phyloP scores from a whole-genome alignment of 1,140 invertebrate species.

The Thaumatotibia leucotreta region DNA sequence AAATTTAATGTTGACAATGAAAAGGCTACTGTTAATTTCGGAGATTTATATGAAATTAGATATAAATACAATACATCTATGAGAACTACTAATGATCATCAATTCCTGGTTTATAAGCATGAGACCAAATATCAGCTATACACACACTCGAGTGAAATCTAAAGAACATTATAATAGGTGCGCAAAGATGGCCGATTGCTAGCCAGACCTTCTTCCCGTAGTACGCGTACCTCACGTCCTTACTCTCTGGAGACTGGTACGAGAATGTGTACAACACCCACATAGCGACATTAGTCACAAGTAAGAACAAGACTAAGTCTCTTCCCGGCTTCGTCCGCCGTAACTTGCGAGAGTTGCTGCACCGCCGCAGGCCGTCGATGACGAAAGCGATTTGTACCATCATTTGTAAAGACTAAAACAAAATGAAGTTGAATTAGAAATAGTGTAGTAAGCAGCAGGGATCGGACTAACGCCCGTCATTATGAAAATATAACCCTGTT shows the following conservation, averaged over 20 bases:
- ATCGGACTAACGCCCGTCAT: too few relatives aligned
- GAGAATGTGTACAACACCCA: constrained; percentile 87
- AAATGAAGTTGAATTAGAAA: too few relatives aligned
- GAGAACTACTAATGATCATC: background rate
- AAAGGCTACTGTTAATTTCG: background rate
- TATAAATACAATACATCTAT: background rate
- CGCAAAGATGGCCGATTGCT: constrained; percentile 82
- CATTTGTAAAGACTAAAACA: constrained; percentile 66
- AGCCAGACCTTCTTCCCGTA: constrained; percentile 82
- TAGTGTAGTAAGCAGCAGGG: too few relatives aligned
- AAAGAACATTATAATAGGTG: constrained; percentile 85
- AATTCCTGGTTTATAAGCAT: constrained; percentile 77
- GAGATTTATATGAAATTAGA: background rate
- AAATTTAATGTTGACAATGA: too few relatives aligned
- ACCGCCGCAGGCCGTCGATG: constrained; percentile 81
- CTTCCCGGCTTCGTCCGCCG: constrained; percentile 81
- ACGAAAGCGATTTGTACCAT: constrained; percentile 84
- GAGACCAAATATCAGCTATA: constrained; percentile 86
- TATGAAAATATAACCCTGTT: too few relatives aligned
- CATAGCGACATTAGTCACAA: constrained; percentile 84
- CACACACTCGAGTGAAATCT: constrained; percentile 87
- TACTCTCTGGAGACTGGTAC: constrained; percentile 78
- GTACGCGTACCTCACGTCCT: constrained; percentile 77
- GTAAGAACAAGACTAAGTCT: constrained; percentile 83
- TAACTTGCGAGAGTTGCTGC: constrained; percentile 75